These are phyloP conservation scores for Typhlomys cinereus DNA, from an alignment of 2,113 vertebrate species.

Conservation along the genomic window DNA sequence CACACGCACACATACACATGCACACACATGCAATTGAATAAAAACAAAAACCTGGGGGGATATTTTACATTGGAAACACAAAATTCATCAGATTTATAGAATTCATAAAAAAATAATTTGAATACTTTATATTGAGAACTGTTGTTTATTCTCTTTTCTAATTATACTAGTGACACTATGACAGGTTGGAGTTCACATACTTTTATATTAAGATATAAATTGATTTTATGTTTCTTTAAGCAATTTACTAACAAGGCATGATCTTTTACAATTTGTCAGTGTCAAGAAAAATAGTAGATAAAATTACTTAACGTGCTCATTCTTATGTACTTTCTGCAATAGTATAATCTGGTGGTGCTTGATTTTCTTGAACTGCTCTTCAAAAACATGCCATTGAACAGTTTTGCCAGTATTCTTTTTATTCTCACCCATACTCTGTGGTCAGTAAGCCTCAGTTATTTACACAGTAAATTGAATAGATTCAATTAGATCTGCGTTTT, in stretches of 20 bases:
- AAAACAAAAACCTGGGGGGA: too few relatives aligned
- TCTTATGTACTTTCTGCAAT: background rate
- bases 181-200: background rate
- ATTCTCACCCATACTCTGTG: background rate
- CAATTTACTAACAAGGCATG: background rate
- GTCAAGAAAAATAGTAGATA: background rate
- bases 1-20: too few relatives aligned
- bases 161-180: background rate
- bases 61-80: too few relatives aligned
- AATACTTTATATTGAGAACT: background rate
- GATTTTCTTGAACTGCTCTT: background rate
- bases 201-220: background rate
- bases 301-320: background rate
- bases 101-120: background rate
- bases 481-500: too few relatives aligned
- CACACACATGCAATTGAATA: too few relatives aligned
- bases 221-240: background rate
- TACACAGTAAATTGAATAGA: too few relatives aligned
- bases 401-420: background rate
- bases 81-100: background rate
- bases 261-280: background rate
- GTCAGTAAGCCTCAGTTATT: background rate
- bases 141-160: background rate
- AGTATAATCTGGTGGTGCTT: background rate
- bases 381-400: background rate